Conservation (phyloP, 2,113 vertebrate species). For the Toxotes chatareus region DNA sequence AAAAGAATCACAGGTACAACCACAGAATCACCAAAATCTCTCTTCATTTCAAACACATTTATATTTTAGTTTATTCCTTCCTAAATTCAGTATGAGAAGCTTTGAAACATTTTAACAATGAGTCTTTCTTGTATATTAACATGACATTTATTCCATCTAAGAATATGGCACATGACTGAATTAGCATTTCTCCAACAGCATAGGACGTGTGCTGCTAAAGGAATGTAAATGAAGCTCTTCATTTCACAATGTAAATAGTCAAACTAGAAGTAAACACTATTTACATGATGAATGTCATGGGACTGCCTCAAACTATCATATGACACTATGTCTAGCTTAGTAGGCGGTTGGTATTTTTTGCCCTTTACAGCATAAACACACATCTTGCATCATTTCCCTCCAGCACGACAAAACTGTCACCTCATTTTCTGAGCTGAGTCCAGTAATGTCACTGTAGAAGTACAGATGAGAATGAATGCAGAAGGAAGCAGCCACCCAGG, state of each 20-base stretch:
- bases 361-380: neutral
- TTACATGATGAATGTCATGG: neutral
- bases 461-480: too few relatives aligned
- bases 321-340: neutral
- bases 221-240: neutral
- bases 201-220: neutral
- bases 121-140: neutral
- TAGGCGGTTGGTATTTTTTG: neutral
- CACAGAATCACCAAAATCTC: neutral
- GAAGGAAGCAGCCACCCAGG: too few relatives aligned
- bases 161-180: neutral
- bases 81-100: neutral
- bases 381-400: neutral
- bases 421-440: too few relatives aligned
- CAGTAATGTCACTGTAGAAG: too few relatives aligned
- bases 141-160: neutral
- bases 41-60: neutral
- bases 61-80: neutral
- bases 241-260: neutral
- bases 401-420: neutral
- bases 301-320: conserved; percentile 4
- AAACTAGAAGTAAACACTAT: neutral
- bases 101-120: neutral
- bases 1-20: neutral
- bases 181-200: neutral